Conservation (phyloP, 2,113 vertebrate species). For the Ovis aries region ARS-UI_Ramb_v3.0 NC_056058.1:41187001-41187500, state of each 20-base stretch:
- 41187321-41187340: too few species aligned
- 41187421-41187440: accelerated
- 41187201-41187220: background rate
- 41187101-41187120: background rate
- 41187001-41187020: background rate
- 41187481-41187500: background rate
- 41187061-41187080: background rate
- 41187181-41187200: background rate
- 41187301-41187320: background rate
- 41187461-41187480: background rate
- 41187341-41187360: background rate
- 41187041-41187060: too few species aligned
- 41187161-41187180: accelerated
- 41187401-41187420: accelerated
- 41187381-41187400: background rate
- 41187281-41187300: background rate
- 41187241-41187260: accelerated
- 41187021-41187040: background rate
- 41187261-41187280: background rate
- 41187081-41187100: background rate
- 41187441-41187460: background rate
- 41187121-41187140: background rate
- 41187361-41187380: background rate
- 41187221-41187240: accelerated
- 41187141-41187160: background rate